These are phyloP conservation scores for Tanytarsus gracilentus DNA, from an alignment of 2,888 invertebrate genomes.

Conservation along the genomic window DNA sequence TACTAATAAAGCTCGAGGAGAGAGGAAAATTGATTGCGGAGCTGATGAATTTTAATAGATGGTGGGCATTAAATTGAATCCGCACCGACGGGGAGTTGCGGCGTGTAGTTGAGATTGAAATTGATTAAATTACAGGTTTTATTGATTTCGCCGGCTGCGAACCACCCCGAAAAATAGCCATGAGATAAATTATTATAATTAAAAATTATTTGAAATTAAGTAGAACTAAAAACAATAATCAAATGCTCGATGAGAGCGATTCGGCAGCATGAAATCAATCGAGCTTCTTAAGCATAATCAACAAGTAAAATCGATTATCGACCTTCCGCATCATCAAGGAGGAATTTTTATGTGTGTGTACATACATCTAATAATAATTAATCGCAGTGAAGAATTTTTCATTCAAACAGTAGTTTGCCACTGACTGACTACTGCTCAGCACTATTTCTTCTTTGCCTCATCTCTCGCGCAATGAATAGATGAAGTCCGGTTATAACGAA, in stretches of 20 bases:
- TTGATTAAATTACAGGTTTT: conserved; percentile 24
- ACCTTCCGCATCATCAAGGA: not conserved
- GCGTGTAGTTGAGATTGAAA: not conserved
- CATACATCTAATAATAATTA: conserved; percentile 22
- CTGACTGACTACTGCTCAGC: not conserved
- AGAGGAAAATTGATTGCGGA: too few species aligned
- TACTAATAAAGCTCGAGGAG: too few species aligned
- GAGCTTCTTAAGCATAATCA: conserved; percentile 22
- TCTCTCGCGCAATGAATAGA: not conserved
- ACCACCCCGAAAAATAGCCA: conserved; percentile 14
- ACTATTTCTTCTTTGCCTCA: not conserved
- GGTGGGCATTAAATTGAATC: not conserved
- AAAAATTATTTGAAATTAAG: conserved; percentile 26
- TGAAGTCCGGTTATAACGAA: conserved; percentile 18
- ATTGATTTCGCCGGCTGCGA: conserved; percentile 19
- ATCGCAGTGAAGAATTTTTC: conserved; percentile 23
- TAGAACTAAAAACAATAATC: conserved; percentile 20
- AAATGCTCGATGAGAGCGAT: conserved; percentile 9
- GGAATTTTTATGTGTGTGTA: not conserved
- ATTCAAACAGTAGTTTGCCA: conserved; percentile 12
- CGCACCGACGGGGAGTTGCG: not conserved
- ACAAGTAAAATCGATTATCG: conserved; percentile 27
- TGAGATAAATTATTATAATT: conserved; percentile 22
- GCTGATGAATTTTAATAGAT: conserved; percentile 2
- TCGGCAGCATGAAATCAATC: conserved; percentile 19